A percentile compares a stretch with the other conserved stretches of the same genome.
These are phyloP conservation scores for Glossosoma conforme DNA, from an alignment of 1,140 invertebrate genomes.

Conservation along the genomic window DNA sequence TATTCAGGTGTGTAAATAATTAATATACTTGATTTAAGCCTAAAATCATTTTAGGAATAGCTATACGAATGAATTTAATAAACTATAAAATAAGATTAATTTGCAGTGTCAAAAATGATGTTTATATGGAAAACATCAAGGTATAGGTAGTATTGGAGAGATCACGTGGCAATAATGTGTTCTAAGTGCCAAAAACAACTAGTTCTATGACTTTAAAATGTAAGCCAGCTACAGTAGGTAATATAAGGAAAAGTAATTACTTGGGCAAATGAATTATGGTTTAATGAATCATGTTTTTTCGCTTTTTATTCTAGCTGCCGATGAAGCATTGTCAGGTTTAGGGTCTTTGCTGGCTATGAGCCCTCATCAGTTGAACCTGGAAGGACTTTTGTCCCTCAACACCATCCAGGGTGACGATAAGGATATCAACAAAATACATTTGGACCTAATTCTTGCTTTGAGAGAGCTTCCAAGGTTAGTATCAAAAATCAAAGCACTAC, in stretches of 20 bases:
- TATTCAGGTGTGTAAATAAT: no score
- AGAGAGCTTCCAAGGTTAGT: conserved; percentile 50
- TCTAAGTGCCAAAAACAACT: conserved; percentile 2
- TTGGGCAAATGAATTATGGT: conserved; percentile 17
- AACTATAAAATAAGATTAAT: no score
- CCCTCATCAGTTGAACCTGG: conserved; percentile 40
- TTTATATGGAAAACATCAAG: no score
- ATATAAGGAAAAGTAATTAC: conserved; percentile 29
- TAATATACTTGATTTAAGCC: no score
- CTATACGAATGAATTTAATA: no score
- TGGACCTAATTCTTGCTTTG: conserved; percentile 48
- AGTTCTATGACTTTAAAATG: conserved; percentile 6
- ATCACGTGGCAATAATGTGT: no score
- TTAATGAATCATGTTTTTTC: conserved; percentile 16
- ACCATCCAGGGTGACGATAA: conserved; percentile 42
- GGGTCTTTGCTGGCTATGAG: conserved; percentile 46
- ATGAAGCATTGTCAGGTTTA: conserved; percentile 48
- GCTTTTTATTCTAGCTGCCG: conserved; percentile 39
- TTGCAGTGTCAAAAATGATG: no score
- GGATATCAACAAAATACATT: conserved; percentile 35
- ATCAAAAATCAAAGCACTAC: no score
- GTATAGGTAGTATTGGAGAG: no score
- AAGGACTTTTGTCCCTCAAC: conserved; percentile 39
- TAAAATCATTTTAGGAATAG: no score
- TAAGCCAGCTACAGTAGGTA: conserved; percentile 24